These are phyloP conservation scores for Strongylocentrotus purpuratus DNA, from an alignment of 35 echinoderm and acorn worm genomes.

Conservation along the genomic window DNA sequence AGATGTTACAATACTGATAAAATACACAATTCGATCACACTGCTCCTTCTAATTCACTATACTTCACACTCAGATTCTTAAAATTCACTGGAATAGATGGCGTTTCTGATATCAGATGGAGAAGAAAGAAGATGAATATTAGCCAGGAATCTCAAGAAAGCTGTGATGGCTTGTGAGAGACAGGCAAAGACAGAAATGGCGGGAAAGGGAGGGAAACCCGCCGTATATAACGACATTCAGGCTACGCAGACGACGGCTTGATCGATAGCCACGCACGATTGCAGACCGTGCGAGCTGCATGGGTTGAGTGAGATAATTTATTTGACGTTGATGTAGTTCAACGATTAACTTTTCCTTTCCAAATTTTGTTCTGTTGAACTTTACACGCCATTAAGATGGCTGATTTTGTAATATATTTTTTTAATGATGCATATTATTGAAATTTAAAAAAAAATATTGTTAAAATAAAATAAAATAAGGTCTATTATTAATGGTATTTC, in stretches of 20 bases:
- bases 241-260: background rate
- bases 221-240: background rate
- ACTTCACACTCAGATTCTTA: background rate
- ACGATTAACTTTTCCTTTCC: too few species aligned
- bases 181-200: slow-evolving; percentile 5
- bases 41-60: background rate
- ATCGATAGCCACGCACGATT: background rate
- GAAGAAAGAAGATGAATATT: background rate
- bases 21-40: background rate
- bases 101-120: background rate
- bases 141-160: slow-evolving; percentile 8
- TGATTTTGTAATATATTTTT: too few species aligned
- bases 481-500: too few species aligned
- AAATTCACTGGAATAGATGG: background rate
- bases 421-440: too few species aligned
- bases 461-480: too few species aligned
- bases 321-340: too few species aligned
- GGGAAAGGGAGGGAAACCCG: background rate
- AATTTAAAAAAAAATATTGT: too few species aligned
- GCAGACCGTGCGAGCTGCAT: background rate
- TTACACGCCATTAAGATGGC: too few species aligned
- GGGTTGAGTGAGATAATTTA: too few species aligned
- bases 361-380: too few species aligned
- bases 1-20: background rate
- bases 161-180: background rate